Evolutionary conservation across 2,888 invertebrate species (phyloP).

Genomic region (Dexiosoma caninum): DNA sequence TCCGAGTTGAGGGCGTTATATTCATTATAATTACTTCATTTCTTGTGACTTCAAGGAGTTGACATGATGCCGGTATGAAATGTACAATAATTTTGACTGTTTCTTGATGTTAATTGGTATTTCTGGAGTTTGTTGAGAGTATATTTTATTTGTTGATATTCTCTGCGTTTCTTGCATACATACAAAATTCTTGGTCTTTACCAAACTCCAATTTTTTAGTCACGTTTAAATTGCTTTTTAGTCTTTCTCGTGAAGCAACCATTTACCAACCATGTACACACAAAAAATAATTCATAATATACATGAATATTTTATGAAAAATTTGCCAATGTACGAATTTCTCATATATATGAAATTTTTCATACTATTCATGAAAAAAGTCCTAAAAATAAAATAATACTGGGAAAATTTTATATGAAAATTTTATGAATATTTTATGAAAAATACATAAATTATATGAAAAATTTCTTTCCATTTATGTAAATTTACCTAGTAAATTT

Average conservation of each 20-base stretch:
- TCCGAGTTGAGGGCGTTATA: background rate
- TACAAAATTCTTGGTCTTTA: background rate
- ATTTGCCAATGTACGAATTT: too few species aligned
- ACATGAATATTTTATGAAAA: too few species aligned
- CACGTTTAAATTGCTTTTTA: slow-evolving; percentile 58
- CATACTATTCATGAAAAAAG: too few species aligned
- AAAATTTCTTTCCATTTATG: too few species aligned
- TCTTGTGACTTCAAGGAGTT: slow-evolving; percentile 64
- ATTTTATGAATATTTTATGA: too few species aligned
- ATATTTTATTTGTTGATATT: background rate
- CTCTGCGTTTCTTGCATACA: background rate
- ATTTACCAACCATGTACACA: too few species aligned
- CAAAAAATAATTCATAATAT: too few species aligned
- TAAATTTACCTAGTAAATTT: too few species aligned
- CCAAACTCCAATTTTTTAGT: slow-evolving; percentile 68
- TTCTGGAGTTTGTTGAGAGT: background rate
- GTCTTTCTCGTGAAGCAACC: slow-evolving; percentile 7
- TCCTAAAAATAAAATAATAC: too few species aligned
- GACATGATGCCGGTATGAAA: slow-evolving; percentile 72
- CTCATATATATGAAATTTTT: too few species aligned
- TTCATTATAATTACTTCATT: background rate
- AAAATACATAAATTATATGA: too few species aligned
- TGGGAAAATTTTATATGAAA: too few species aligned
- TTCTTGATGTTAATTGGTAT: slow-evolving; percentile 50
- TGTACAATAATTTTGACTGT: slow-evolving; percentile 61